Evolutionary conservation across 2,888 invertebrate species (phyloP).

Genomic region (Acleris sparsana): DNA sequence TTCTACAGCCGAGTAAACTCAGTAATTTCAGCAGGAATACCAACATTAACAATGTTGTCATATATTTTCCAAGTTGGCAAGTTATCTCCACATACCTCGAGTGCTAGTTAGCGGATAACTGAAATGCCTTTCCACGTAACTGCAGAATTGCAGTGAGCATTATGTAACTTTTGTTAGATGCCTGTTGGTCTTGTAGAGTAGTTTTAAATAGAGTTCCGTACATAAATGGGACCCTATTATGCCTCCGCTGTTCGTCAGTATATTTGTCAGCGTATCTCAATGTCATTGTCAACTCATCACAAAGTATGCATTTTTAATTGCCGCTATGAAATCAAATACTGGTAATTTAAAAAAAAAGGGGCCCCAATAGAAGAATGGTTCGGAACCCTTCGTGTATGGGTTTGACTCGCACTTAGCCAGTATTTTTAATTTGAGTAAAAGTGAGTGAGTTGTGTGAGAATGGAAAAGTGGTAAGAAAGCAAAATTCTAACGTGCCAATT

Average conservation of each 20-base stretch:
- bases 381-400: too few relatives aligned
- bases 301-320: too few relatives aligned
- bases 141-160: conserved; percentile 34
- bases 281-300: too few relatives aligned
- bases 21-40: conserved; percentile 30
- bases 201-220: background rate
- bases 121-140: conserved; percentile 25
- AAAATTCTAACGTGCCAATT: background rate
- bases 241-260: too few relatives aligned
- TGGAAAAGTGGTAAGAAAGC: conserved; percentile 19
- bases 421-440: background rate
- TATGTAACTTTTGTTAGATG: conserved; percentile 27
- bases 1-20: conserved; percentile 6
- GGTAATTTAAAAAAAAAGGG: too few relatives aligned
- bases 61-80: conserved; percentile 34
- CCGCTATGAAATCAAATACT: too few relatives aligned
- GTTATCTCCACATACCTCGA: conserved; percentile 33
- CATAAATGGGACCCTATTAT: too few relatives aligned
- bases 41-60: conserved; percentile 34
- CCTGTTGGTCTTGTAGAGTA: conserved; percentile 3
- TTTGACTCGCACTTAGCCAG: too few relatives aligned
- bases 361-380: too few relatives aligned
- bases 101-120: conserved; percentile 33
- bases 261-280: too few relatives aligned
- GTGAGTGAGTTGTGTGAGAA: conserved; percentile 13